These are phyloP conservation scores for Ochropacha duplaris DNA, from an alignment of 2,888 invertebrate species.

Conservation along the genomic window DNA sequence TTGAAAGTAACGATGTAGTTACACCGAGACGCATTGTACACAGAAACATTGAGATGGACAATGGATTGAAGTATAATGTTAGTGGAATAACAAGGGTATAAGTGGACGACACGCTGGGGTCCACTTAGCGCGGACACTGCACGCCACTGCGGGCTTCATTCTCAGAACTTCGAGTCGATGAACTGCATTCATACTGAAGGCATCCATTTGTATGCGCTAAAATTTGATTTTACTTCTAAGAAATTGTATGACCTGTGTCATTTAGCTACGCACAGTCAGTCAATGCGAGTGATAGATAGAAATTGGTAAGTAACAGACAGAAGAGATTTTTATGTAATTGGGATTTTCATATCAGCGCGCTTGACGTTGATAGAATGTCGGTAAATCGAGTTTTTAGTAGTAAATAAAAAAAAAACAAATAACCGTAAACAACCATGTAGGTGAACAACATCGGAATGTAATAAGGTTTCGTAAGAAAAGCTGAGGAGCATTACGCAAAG, in stretches of 20 bases:
- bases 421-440: conserved; percentile 61
- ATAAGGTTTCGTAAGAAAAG: conserved; percentile 57
- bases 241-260: background rate
- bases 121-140: conserved; percentile 52
- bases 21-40: conserved; percentile 2
- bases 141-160: conserved; percentile 56
- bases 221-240: background rate
- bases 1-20: background rate
- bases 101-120: conserved; percentile 45
- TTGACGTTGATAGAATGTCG: background rate
- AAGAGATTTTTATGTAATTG: background rate
- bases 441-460: conserved; percentile 66
- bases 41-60: conserved; percentile 16
- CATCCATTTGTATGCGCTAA: conserved; percentile 16
- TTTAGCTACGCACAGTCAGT: background rate
- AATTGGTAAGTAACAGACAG: background rate
- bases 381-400: background rate
- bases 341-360: background rate
- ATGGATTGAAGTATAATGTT: conserved; percentile 26
- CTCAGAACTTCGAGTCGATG: conserved; percentile 58
- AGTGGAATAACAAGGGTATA: conserved; percentile 36
- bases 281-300: background rate
- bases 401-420: conserved; percentile 27
- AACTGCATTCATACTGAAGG: conserved; percentile 26
- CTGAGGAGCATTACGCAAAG: conserved; percentile 68